Percentiles rank a stretch among this genome's conserved stretches.
phyloP scores from a whole-genome alignment of 2,113 vertebrate genomes.

The Nothoprocta pentlandii region DNA sequence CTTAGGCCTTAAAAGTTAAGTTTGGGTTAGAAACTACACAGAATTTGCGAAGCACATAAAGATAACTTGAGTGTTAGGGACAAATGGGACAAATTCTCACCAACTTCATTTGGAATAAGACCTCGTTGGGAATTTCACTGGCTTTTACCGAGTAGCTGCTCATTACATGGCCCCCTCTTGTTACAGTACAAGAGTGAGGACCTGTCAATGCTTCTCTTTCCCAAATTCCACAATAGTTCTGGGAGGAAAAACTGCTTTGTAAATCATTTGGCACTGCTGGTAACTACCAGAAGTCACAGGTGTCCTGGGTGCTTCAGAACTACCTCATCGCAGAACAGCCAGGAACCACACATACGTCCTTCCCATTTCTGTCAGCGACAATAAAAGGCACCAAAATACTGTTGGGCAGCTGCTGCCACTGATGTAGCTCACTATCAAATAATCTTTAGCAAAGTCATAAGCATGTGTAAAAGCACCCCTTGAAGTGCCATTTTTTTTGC shows the following conservation, averaged over 20 bases:
- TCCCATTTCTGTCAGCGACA: not conserved
- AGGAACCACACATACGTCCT: not conserved
- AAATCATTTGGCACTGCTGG: not conserved
- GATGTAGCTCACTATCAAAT: not conserved
- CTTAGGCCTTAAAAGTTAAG: not conserved
- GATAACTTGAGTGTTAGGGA: not conserved
- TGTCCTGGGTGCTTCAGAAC: not conserved
- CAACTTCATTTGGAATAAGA: not conserved
- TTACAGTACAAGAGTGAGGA: not conserved
- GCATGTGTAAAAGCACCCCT: not conserved
- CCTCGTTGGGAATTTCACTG: not conserved
- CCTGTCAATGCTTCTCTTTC: not conserved
- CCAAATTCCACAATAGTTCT: not conserved
- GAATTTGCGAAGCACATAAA: not conserved
- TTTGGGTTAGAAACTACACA: not conserved
- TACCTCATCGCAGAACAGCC: not conserved
- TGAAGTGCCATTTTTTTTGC: not conserved
- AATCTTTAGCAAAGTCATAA: conserved; percentile 21
- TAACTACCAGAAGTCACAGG: not conserved
- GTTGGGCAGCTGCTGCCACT: not conserved
- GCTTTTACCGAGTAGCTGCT: rapidly evolving
- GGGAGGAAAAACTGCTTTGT: not conserved
- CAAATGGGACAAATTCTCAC: not conserved
- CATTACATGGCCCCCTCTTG: not conserved
- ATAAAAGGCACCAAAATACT: not conserved